A percentile compares a stretch with the other conserved stretches of the same genome.
Conservation (phyloP, 2,113 vertebrate genomes). For the Oenanthe melanoleuca region DNA sequence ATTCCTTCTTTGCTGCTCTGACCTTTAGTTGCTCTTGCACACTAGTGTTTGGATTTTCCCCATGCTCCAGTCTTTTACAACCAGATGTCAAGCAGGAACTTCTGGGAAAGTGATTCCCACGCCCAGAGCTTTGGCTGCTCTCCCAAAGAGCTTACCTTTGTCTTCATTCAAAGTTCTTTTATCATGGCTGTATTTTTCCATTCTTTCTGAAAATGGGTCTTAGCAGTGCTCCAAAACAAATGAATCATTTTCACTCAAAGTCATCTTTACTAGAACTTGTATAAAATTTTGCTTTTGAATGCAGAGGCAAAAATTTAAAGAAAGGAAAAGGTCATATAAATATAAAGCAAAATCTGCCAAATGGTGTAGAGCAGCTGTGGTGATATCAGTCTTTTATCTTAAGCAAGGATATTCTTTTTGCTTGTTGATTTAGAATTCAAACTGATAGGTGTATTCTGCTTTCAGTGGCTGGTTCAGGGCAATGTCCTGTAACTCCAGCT, state of each 20-base stretch:
- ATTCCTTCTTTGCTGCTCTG: neutral
- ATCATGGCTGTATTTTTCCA: neutral
- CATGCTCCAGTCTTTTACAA: neutral
- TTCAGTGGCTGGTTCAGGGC: neutral
- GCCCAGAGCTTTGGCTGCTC: neutral
- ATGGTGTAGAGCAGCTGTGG: neutral
- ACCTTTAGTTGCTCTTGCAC: constrained; percentile 10
- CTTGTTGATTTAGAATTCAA: neutral
- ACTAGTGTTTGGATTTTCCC: neutral
- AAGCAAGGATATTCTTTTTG: neutral
- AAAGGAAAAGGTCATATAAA: neutral
- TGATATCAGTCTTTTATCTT: neutral
- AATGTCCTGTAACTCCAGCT: neutral
- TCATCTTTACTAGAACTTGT: neutral
- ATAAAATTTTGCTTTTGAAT: neutral
- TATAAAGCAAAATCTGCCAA: neutral
- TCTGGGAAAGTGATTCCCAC: neutral
- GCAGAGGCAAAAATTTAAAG: neutral
- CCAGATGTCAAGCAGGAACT: constrained; percentile 21
- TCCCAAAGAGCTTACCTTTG: neutral
- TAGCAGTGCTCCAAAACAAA: neutral
- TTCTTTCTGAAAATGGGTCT: neutral
- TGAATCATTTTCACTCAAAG: neutral
- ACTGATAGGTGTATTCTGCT: neutral
- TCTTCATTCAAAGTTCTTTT: neutral